Percentiles rank a stretch among this genome's conserved stretches.
Evolutionary conservation across 2,113 vertebrate genomes (phyloP).

Genomic region (Seriola aureovittata): DNA sequence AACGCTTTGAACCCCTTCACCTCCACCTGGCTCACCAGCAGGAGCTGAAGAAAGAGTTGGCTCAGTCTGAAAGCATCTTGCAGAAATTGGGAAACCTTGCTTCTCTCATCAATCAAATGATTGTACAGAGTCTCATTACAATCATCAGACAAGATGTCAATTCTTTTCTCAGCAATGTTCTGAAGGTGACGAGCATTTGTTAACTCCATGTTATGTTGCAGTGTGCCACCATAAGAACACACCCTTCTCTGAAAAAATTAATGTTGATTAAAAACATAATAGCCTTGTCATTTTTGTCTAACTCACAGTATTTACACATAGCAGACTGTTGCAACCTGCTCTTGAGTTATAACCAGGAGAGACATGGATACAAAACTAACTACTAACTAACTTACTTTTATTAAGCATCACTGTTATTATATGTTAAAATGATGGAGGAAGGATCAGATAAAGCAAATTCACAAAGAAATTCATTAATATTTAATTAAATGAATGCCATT

Average conservation of each 20-base stretch:
- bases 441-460: background rate
- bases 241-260: background rate
- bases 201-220: background rate
- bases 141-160: slow-evolving; percentile 73
- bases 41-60: slow-evolving; percentile 71
- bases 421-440: background rate
- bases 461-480: background rate
- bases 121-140: slow-evolving; percentile 83
- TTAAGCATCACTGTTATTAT: background rate
- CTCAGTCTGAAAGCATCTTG: slow-evolving; percentile 68
- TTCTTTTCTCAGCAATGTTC: slow-evolving; percentile 73
- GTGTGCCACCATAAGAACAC: background rate
- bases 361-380: background rate
- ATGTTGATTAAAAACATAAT: background rate
- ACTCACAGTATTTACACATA: background rate
- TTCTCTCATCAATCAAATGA: slow-evolving; percentile 82
- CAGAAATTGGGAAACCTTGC: slow-evolving; percentile 81
- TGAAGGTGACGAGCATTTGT: slow-evolving; percentile 78
- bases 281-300: background rate
- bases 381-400: background rate
- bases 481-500: background rate
- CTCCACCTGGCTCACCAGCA: slow-evolving; percentile 62
- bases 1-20: slow-evolving; percentile 69
- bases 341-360: background rate
- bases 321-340: background rate